Evolutionary conservation across 2,113 vertebrate genomes (phyloP).

Genomic region (Lepidothrix coronata): DNA sequence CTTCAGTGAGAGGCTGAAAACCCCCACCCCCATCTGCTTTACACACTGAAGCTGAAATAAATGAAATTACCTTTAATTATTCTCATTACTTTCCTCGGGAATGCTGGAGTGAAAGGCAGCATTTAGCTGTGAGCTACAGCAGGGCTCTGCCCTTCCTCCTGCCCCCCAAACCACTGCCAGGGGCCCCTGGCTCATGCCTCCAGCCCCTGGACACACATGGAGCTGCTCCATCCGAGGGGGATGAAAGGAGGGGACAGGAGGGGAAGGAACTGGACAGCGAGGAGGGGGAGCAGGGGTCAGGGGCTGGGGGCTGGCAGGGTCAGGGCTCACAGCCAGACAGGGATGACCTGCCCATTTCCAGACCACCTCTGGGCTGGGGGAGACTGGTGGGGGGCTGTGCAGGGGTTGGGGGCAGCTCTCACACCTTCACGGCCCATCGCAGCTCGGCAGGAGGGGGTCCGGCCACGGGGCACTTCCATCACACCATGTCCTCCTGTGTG

Average conservation of each 20-base stretch:
- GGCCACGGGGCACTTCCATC: not conserved
- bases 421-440: not conserved
- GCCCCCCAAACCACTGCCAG: not conserved
- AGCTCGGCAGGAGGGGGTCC: not conserved
- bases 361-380: not conserved
- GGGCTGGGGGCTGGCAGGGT: not conserved
- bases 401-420: not conserved
- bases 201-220: not conserved
- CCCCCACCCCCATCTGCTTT: not conserved
- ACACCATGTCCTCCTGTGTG: rapidly evolving
- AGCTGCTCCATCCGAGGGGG: not conserved
- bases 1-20: not conserved
- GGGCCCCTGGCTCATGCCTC: not conserved
- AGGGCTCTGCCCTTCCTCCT: slow-evolving; percentile 44
- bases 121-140: slow-evolving; percentile 58
- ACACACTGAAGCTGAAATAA: slow-evolving; percentile 24
- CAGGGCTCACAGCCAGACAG: not conserved
- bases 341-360: not conserved
- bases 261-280: not conserved
- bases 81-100: slow-evolving; percentile 63
- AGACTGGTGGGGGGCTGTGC: not conserved
- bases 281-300: not conserved
- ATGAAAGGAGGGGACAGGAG: slow-evolving; percentile 20
- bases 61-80: slow-evolving; percentile 72
- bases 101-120: slow-evolving; percentile 60